Evolutionary conservation across 2,888 invertebrate genomes (phyloP), one percentile per base, ranked within the genome.

Genomic region (Hedychridium roseum): DNA sequence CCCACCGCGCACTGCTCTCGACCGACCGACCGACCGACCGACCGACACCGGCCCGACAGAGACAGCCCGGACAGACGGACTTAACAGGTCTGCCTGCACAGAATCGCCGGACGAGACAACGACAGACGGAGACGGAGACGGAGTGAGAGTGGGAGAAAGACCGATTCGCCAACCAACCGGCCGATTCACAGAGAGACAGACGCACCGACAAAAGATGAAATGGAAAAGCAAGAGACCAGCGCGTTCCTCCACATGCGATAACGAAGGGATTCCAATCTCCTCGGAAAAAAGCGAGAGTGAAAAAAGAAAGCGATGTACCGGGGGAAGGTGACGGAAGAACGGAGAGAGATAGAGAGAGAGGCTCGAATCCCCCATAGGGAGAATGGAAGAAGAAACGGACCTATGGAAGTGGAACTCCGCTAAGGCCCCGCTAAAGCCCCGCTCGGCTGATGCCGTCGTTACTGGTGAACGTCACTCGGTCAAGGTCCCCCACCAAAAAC

Each of bases 401-500:
- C n/a, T n/a, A n/a, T n/a, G n/a, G n/a, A n/a, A 15, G 11, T 28
- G 39, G 39, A 5, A 27, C 18, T 18, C 42, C 17, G 36, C 30
- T 23, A 38, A 46, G 12, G 5, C 15, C 11, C n/a, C n/a, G n/a
- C n/a, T n/a, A 21, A 12, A 28, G 11, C 11, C 15, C 4, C 39
- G 20, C 17, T 4, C 39, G 18, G 39, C 30, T 39, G 40, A 39
- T 27, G 30, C 41, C 23, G 39, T 28, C 11, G 30, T 45, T 48
- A 32, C 44, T 48, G 58, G 59, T 58, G 63, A 65, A 66, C 71
- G 64, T 67, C 73, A 76, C 74, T 76, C 73, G 76, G 76, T 76
- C 76, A 76, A 76, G 76, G 76, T 70, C 60, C 68, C 68, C 66
- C 69, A 65, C 71, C 71, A 64, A 74, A 74, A 75, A 71, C 60